Conservation (phyloP, 2,797 vertebrate genomes). For the Cossypha niveicapilla region DNA sequence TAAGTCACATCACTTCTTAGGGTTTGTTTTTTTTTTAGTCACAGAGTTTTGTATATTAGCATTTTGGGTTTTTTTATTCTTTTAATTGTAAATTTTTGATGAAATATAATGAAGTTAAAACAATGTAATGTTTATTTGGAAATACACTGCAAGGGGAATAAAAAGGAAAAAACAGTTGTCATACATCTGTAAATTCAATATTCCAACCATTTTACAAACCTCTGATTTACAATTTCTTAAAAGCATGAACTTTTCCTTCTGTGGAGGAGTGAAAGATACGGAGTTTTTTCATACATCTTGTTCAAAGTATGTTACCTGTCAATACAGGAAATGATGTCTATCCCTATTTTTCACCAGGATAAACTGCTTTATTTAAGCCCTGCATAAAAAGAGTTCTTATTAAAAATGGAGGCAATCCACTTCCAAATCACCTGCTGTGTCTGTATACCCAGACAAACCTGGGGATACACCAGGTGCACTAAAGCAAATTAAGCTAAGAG, state of each 20-base stretch:
- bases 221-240: background rate
- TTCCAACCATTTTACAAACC: background rate
- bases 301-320: background rate
- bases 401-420: background rate
- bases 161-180: background rate
- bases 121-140: background rate
- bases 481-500: background rate
- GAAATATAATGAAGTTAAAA: background rate
- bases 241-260: background rate
- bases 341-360: background rate
- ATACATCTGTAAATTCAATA: background rate
- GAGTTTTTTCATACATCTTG: background rate
- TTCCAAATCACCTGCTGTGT: background rate
- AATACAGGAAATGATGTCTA: background rate
- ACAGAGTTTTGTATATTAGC: background rate
- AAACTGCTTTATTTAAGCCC: background rate
- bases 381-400: background rate
- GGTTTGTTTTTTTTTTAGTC: background rate
- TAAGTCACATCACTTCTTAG: background rate
- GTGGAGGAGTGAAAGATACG: background rate
- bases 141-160: background rate
- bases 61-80: accelerated
- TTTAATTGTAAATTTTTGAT: background rate
- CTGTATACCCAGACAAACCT: background rate
- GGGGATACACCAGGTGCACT: background rate